Evolutionary conservation across 2,888 invertebrate species (phyloP).

Genomic region (Listrodromus nycthemerus): DNA sequence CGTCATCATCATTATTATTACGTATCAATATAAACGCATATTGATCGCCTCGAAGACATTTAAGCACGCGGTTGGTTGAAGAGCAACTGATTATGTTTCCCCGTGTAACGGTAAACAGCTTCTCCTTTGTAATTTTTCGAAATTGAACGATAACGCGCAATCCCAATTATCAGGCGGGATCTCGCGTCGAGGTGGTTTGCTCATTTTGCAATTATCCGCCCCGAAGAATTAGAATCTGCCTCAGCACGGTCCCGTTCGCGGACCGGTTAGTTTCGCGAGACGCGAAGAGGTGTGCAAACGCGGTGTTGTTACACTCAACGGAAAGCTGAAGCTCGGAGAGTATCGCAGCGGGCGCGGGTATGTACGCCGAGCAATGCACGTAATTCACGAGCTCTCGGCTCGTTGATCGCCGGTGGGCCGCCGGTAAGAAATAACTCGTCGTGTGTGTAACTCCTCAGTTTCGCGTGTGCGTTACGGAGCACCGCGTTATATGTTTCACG

Average conservation of each 20-base stretch:
- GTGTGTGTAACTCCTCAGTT: conserved; percentile 10
- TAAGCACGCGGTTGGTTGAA: too few relatives aligned
- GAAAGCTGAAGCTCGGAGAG: neutral
- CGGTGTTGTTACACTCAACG: conserved; percentile 1
- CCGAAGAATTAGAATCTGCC: neutral
- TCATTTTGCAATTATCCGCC: neutral
- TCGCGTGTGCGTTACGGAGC: neutral
- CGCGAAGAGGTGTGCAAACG: neutral
- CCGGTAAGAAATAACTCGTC: conserved; percentile 52
- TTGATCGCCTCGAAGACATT: too few relatives aligned
- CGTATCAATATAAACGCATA: too few relatives aligned
- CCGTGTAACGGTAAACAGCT: neutral
- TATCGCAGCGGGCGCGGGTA: neutral
- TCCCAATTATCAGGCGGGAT: neutral
- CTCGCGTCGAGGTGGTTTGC: neutral
- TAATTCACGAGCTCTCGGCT: conserved; percentile 56
- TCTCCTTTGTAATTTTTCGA: neutral
- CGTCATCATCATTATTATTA: too few relatives aligned
- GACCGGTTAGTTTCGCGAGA: neutral
- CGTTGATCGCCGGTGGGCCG: conserved; percentile 34
- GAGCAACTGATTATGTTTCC: neutral
- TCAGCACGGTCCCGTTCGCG: neutral
- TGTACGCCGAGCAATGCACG: conserved; percentile 45
- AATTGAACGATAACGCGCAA: neutral
- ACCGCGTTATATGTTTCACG: neutral